Conservation (phyloP, 2,888 invertebrate genomes). For the Platycheirus rosarum region DNA sequence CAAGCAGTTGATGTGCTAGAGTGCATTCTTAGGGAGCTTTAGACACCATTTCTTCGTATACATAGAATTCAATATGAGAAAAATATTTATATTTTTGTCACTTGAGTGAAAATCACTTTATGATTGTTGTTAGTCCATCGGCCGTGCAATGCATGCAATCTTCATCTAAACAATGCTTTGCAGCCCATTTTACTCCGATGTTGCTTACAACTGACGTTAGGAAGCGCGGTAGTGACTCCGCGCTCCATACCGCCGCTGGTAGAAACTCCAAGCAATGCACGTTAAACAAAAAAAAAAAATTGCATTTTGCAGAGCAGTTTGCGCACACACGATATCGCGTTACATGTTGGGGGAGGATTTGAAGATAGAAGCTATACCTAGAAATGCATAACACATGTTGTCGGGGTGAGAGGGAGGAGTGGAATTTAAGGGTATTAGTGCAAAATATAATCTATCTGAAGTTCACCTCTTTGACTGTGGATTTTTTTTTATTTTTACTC, state of each 20-base stretch:
- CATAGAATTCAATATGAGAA: slow-evolving; percentile 13
- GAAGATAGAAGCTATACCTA: slow-evolving; percentile 4
- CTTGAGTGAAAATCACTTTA: slow-evolving; percentile 59
- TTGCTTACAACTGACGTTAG: slow-evolving; percentile 19
- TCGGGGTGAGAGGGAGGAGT: neutral
- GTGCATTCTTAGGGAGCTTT: too few relatives aligned
- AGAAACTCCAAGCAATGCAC: slow-evolving; percentile 24
- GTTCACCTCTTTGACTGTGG: slow-evolving; percentile 40
- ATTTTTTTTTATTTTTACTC: slow-evolving; percentile 6
- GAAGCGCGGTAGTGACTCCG: slow-evolving; percentile 18
- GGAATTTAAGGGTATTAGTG: slow-evolving; percentile 46
- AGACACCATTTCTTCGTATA: neutral
- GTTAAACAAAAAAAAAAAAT: slow-evolving; percentile 25
- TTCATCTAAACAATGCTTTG: slow-evolving; percentile 30
- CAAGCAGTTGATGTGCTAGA: too few relatives aligned
- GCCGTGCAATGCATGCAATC: slow-evolving; percentile 63
- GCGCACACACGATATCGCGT: slow-evolving; percentile 66
- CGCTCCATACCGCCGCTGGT: slow-evolving; percentile 2
- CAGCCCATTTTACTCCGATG: slow-evolving; percentile 33
- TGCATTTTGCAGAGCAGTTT: slow-evolving; percentile 38
- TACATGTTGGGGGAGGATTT: slow-evolving; percentile 61
- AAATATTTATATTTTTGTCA: too few relatives aligned
- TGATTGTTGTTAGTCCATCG: slow-evolving; percentile 44
- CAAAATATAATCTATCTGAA: slow-evolving; percentile 53
- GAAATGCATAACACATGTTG: neutral